Evolutionary conservation across 1,140 invertebrate species (phyloP).

Genomic region (Eupeodes corollae): DNA sequence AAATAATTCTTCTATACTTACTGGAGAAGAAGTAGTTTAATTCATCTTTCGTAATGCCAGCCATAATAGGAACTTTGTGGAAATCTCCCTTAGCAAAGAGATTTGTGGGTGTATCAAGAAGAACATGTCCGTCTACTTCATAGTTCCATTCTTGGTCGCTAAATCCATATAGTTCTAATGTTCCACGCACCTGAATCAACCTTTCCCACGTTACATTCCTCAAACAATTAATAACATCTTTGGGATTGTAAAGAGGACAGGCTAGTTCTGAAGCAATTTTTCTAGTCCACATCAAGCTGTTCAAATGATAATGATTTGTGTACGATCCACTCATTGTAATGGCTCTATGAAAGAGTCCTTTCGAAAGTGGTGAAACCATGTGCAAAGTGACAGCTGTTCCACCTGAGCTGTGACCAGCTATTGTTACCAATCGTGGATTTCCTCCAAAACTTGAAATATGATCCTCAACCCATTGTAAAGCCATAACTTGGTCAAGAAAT

Average conservation of each 20-base stretch:
- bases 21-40: conserved; percentile 9
- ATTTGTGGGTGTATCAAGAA: conserved; percentile 41
- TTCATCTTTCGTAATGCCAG: conserved; percentile 48
- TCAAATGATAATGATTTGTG: not conserved
- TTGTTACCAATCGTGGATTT: conserved; percentile 10
- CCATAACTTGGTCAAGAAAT: conserved; percentile 36
- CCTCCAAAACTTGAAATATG: conserved; percentile 15
- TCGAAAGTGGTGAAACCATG: conserved; percentile 12
- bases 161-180: not conserved
- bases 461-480: conserved; percentile 17
- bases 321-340: conserved; percentile 52
- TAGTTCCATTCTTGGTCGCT: not conserved
- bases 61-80: conserved; percentile 46
- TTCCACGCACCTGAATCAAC: not conserved
- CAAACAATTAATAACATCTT: not conserved
- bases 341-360: conserved; percentile 44
- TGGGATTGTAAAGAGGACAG: not conserved
- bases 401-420: conserved; percentile 16
- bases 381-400: not conserved
- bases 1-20: not conserved
- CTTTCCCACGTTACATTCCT: not conserved
- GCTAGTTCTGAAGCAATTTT: not conserved
- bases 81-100: conserved; percentile 43
- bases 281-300: not conserved
- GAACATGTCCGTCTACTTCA: conserved; percentile 38